Evolutionary conservation across 2,797 vertebrate species (phyloP).

Genomic region (Bryconaethiops microstoma): DNA sequence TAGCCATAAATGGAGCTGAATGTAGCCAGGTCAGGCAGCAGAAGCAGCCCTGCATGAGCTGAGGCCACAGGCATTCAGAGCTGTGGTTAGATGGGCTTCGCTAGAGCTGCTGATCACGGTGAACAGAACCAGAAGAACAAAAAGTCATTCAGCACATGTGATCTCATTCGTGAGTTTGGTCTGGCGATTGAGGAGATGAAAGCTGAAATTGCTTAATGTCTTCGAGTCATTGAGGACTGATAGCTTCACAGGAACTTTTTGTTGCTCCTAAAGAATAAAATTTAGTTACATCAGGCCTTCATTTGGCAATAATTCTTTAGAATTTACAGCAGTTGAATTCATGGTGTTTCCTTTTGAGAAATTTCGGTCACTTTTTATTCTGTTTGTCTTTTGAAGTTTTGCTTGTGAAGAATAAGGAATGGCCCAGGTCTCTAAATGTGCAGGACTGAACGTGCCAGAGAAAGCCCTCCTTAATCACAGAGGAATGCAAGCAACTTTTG

Average conservation of each 20-base stretch:
- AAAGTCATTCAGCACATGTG: not conserved
- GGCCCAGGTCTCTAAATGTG: constrained; percentile 6
- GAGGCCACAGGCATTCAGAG: constrained; percentile 30
- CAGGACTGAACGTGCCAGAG: constrained; percentile 50
- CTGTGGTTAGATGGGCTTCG: constrained; percentile 26
- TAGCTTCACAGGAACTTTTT: not conserved
- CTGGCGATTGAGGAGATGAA: not conserved
- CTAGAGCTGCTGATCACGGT: constrained; percentile 6
- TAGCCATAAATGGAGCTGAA: constrained; percentile 57
- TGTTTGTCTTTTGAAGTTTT: constrained; percentile 32
- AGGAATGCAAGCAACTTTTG: constrained; percentile 50
- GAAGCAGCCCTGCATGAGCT: constrained; percentile 22
- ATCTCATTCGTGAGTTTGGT: constrained; percentile 1
- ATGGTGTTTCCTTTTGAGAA: not conserved
- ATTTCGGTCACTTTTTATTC: not conserved
- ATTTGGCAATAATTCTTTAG: not conserved
- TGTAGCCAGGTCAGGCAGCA: constrained; percentile 29
- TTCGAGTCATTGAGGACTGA: not conserved
- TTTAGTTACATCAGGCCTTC: not conserved
- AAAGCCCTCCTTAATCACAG: constrained; percentile 49
- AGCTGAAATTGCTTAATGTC: not conserved
- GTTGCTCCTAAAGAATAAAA: not conserved
- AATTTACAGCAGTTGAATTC: not conserved
- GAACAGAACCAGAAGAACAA: not conserved
- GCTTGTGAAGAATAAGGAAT: constrained; percentile 11